These are phyloP conservation scores for Megastigmus dorsalis DNA, from an alignment of 2,888 invertebrate genomes.

Conservation along the genomic window DNA sequence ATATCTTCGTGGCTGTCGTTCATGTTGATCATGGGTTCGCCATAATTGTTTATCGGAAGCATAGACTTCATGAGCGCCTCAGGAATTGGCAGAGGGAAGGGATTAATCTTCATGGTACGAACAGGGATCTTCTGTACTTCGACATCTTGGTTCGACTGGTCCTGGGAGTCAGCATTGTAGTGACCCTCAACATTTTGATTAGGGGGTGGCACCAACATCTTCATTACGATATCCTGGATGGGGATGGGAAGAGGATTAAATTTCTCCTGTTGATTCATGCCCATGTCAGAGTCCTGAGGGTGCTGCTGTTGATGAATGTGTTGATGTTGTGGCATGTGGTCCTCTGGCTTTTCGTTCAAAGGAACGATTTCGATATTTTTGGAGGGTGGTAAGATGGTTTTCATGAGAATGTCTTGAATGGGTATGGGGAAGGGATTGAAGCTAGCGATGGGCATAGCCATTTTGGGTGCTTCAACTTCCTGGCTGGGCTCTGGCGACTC, in stretches of 20 bases:
- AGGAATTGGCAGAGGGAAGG: conserved; percentile 38
- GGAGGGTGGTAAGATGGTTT: conserved; percentile 26
- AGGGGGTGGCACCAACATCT: conserved; percentile 43
- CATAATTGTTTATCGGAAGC: conserved; percentile 33
- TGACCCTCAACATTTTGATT: conserved; percentile 29
- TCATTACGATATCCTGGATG: conserved; percentile 46
- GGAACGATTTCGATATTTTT: conserved; percentile 48
- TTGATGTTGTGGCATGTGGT: neutral
- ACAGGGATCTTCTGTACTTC: conserved; percentile 45
- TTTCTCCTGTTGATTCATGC: conserved; percentile 21
- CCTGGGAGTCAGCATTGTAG: conserved; percentile 8
- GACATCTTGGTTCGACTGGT: conserved; percentile 30
- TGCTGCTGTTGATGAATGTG: neutral
- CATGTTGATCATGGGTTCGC: conserved; percentile 31
- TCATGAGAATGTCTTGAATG: conserved; percentile 47
- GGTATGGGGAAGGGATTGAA: conserved; percentile 47
- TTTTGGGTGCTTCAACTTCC: conserved; percentile 46
- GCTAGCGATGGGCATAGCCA: conserved; percentile 33
- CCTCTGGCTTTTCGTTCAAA: conserved; percentile 21
- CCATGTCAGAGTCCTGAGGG: conserved; percentile 2
- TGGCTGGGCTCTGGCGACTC: conserved; percentile 48
- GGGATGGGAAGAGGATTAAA: conserved; percentile 47
- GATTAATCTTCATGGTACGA: conserved; percentile 25
- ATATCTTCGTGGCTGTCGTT: conserved; percentile 5
- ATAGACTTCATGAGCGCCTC: conserved; percentile 47